A percentile compares a stretch with the other conserved stretches of the same genome.
Evolutionary conservation across 2,888 invertebrate species (phyloP).

Genomic region (Sinotaia quadrata): DNA sequence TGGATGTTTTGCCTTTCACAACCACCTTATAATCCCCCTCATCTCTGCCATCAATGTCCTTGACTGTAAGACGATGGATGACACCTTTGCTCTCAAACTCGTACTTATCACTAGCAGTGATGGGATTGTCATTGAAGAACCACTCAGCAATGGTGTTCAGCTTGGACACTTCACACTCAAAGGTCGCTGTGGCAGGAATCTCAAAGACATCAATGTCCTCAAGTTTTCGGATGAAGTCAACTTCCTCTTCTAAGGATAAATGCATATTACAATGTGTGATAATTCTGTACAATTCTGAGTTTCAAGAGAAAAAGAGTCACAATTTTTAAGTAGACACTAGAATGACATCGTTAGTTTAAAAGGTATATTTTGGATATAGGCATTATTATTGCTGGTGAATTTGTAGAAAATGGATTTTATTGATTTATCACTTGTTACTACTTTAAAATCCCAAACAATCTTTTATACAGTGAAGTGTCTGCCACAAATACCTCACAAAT

Average conservation of each 20-base stretch:
- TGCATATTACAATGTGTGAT: too few species aligned
- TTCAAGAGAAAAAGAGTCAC: neutral
- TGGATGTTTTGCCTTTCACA: conserved; percentile 63
- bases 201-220: conserved; percentile 63
- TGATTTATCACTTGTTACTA: too few species aligned
- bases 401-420: too few species aligned
- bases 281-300: neutral
- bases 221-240: conserved; percentile 64
- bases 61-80: conserved; percentile 62
- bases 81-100: conserved; percentile 61
- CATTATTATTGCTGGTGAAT: too few species aligned
- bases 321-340: too few species aligned
- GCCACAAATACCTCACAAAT: too few species aligned
- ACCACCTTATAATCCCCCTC: conserved; percentile 63
- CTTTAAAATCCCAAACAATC: too few species aligned
- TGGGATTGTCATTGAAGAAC: conserved; percentile 91
- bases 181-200: conserved; percentile 60
- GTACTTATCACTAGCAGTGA: conserved; percentile 76
- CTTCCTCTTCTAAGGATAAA: conserved; percentile 68
- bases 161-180: conserved; percentile 87
- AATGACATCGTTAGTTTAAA: too few species aligned
- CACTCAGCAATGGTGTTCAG: conserved; percentile 74
- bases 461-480: too few species aligned
- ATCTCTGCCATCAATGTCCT: conserved; percentile 61
- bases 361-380: too few species aligned